Evolutionary conservation across 2,113 vertebrate genomes (phyloP).

Genomic region (Phylloscopus trochilus): DNA sequence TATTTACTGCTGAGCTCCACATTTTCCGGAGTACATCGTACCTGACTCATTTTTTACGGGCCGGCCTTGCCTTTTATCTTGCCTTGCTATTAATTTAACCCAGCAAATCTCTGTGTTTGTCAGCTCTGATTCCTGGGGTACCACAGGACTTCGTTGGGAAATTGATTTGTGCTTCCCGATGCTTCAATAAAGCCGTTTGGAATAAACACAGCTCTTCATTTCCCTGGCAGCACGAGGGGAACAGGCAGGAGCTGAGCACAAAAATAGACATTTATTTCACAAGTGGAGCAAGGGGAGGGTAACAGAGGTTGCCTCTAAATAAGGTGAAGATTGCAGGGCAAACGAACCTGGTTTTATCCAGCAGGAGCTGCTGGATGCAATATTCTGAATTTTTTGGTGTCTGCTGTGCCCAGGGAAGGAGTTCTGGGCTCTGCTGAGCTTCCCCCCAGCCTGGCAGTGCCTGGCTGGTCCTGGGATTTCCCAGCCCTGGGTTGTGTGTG

Average conservation of each 20-base stretch:
- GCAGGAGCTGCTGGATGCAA: background rate
- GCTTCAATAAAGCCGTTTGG: constrained; percentile 17
- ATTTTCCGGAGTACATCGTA: background rate
- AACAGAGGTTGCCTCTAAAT: background rate
- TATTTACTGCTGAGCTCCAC: constrained; percentile 3
- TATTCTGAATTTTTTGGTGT: background rate
- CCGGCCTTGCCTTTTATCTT: constrained; percentile 19
- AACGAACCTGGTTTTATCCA: background rate
- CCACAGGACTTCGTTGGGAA: background rate
- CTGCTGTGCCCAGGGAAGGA: background rate
- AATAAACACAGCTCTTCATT: constrained; percentile 56
- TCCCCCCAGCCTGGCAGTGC: background rate
- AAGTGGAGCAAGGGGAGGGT: background rate
- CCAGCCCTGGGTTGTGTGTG: background rate
- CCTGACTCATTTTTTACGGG: background rate
- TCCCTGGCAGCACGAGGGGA: background rate
- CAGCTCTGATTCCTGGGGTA: constrained; percentile 20
- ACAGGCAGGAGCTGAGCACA: constrained; percentile 5
- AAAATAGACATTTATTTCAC: constrained; percentile 28
- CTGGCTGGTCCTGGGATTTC: fast-evolving
- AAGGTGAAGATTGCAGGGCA: background rate
- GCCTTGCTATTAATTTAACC: constrained; percentile 9
- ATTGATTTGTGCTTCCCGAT: constrained; percentile 46
- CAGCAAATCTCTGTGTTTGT: background rate
- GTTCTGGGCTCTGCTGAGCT: background rate